Evolutionary conservation across 2,113 vertebrate species (phyloP).

Genomic region (Terrapene triunguis): DNA sequence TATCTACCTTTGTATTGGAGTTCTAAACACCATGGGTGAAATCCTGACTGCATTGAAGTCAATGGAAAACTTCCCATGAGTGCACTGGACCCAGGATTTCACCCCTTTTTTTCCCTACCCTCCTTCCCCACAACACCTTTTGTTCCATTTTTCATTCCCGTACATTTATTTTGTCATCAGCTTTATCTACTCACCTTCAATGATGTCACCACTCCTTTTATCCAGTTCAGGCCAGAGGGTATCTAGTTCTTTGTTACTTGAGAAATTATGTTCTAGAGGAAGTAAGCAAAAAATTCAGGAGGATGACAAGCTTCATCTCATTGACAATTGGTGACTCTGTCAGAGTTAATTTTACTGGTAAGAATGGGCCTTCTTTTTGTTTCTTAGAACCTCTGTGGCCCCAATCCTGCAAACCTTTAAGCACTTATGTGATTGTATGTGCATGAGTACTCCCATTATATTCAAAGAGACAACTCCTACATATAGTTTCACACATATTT

Average conservation of each 20-base stretch:
- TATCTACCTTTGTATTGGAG: background rate
- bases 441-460: background rate
- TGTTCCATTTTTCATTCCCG: background rate
- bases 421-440: background rate
- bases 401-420: background rate
- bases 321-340: background rate
- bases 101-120: fast-evolving
- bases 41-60: background rate
- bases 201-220: background rate
- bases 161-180: background rate
- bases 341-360: background rate
- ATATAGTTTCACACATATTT: too few species aligned
- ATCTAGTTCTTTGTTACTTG: background rate
- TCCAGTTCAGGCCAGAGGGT: background rate
- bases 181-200: background rate
- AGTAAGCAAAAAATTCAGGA: background rate
- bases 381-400: background rate
- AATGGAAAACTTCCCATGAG: background rate
- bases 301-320: background rate
- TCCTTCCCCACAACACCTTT: fast-evolving
- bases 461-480: too few species aligned
- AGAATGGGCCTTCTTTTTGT: background rate
- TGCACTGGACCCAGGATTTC: fast-evolving
- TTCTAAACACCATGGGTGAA: background rate
- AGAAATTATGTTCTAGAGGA: background rate